Conservation (phyloP, 2,113 vertebrate genomes). For the Epinephelus lanceolatus region DNA sequence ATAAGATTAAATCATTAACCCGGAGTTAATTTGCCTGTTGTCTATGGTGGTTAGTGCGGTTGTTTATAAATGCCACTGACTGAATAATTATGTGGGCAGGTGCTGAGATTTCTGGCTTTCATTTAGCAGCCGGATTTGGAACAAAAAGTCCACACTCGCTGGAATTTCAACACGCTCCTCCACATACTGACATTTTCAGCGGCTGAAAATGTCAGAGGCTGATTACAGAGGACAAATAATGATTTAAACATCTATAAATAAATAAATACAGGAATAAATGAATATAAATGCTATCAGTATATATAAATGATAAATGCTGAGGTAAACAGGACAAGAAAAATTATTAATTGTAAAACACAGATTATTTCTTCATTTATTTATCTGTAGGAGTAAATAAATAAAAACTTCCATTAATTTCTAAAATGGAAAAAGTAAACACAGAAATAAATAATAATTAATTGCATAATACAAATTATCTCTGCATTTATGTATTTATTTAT, state of each 20-base stretch:
- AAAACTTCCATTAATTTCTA: background rate
- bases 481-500: background rate
- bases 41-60: slow-evolving; percentile 39
- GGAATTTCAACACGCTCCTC: slow-evolving; percentile 17
- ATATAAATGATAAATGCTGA: too few species aligned
- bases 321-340: too few species aligned
- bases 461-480: background rate
- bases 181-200: slow-evolving; percentile 17
- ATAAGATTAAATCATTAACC: slow-evolving; percentile 33
- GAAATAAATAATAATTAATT: background rate
- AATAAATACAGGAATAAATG: background rate
- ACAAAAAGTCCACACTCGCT: background rate
- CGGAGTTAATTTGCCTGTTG: slow-evolving; percentile 8
- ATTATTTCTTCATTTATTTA: too few species aligned
- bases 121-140: slow-evolving; percentile 20
- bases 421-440: background rate
- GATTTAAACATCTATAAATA: background rate
- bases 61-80: slow-evolving; percentile 30
- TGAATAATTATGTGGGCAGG: slow-evolving; percentile 44
- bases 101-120: slow-evolving; percentile 40
- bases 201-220: background rate
- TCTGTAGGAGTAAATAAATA: background rate
- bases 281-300: too few species aligned
- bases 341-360: too few species aligned
- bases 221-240: too few species aligned